Conservation (phyloP, 2,888 invertebrate genomes). For the Archips crataeganus region DNA sequence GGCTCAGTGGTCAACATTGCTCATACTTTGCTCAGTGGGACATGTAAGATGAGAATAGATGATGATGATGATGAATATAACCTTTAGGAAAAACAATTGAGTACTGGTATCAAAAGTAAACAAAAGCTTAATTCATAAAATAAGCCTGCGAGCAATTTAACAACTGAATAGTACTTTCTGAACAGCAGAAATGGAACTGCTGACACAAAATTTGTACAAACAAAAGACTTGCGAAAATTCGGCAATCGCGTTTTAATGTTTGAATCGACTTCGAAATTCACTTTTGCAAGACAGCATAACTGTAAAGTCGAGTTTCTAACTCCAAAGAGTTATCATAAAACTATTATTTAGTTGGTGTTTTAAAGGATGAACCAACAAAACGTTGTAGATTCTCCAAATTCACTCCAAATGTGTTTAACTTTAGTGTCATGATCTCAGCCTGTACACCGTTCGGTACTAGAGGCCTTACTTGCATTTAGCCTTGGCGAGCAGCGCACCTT, state of each 20-base stretch:
- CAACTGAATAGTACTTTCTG: slow-evolving; percentile 26
- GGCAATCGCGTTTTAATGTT: slow-evolving; percentile 14
- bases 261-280: slow-evolving; percentile 21
- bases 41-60: no score
- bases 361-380: no score
- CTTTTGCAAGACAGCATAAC: slow-evolving; percentile 9
- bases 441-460: no score
- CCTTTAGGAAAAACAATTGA: no score
- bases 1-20: no score
- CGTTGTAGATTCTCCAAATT: no score
- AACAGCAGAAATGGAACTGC: slow-evolving; percentile 31
- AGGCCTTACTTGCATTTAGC: no score
- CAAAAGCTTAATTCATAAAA: slow-evolving; percentile 3
- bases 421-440: no score
- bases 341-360: neutral
- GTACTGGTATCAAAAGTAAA: neutral
- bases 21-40: no score
- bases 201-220: slow-evolving; percentile 24
- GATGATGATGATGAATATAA: no score
- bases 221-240: slow-evolving; percentile 24
- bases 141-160: neutral
- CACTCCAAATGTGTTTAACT: no score
- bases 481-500: no score
- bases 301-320: slow-evolving; percentile 9
- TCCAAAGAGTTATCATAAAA: neutral